Base-by-base conservation (phyloP, 2,797 vertebrate species). In the Sebastolobus alascanus region DNA sequence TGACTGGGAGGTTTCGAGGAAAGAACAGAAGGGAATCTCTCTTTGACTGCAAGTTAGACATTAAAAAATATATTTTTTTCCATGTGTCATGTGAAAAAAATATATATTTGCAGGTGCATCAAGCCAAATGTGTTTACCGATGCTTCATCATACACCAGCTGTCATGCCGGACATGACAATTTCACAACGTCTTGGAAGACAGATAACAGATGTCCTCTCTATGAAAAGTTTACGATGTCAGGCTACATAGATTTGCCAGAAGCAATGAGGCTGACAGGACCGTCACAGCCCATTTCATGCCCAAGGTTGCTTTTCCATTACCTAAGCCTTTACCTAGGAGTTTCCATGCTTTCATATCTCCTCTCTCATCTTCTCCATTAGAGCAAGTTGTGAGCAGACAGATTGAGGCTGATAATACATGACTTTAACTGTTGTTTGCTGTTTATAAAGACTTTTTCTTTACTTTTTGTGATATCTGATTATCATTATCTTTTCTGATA, bases 121-220 rank as follows among this genome's bases (percentile, higher is more conserved):
- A 37, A 43, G 12, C 52, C 60, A 81, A 75, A 69, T 50, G 55
- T 80, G 74, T 83, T 85, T 67, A 64, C 38, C 31, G 35, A 66
- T 60, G 73, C 25, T 43, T 85, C 73, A 73, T 81, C 56, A 43
- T 55, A n/a, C 67, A 54, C 33, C 73, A 79, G 84, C 86, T 91
- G 86, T 80, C 83, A 71, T 6, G n/a, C 37, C 33, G 33, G 69
- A 82, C 33, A 35, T 43, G 71, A 77, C 9, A 43, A 35, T 65
- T 83, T 77, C 56, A 64, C 58, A 68, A 58, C 60, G 16, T 80
- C 60, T 27, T 37, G 54, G 61, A 68, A 59, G 74, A 77, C 27
- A 66, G 58, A 86, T 65, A 84, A 70, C 90, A 89, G 86, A 87
- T 92, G 88, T 89, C 77, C 35, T 50, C 54, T 68, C 16, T 13